Evolutionary conservation across 2,797 vertebrate species (phyloP).

Genomic region (Mormyrops boulengeri): DNA sequence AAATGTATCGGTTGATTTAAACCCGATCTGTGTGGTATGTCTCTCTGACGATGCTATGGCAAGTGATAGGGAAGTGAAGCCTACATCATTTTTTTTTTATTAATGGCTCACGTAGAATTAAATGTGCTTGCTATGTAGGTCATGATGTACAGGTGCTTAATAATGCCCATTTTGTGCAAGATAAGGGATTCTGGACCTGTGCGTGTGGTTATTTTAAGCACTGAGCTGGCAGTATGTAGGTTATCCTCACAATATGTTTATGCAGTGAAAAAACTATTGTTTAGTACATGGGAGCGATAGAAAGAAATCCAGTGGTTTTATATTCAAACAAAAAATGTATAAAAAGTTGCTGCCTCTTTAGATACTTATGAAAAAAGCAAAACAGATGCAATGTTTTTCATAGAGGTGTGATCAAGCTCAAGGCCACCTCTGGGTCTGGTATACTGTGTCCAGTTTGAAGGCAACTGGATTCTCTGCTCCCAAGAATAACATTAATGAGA

Average conservation of each 20-base stretch:
- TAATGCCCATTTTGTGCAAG: constrained; percentile 9
- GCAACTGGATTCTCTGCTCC: background rate
- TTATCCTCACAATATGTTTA: constrained; percentile 10
- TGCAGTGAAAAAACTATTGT: background rate
- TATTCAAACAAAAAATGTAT: background rate
- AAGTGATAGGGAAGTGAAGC: background rate
- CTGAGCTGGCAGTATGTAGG: background rate
- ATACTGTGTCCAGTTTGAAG: background rate
- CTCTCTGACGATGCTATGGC: background rate
- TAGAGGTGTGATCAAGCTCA: background rate
- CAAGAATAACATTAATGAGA: background rate
- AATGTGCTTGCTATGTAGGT: constrained; percentile 3
- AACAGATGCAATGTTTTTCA: background rate
- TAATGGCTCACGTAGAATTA: background rate
- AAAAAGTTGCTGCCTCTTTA: background rate
- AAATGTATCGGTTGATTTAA: background rate
- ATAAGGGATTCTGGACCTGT: background rate
- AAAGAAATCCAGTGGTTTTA: background rate
- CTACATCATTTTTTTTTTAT: background rate
- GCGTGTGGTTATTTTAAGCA: background rate
- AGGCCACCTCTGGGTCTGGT: background rate
- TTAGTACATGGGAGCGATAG: background rate
- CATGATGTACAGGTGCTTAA: background rate
- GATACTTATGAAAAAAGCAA: background rate
- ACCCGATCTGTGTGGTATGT: background rate